Evolutionary conservation across 2,113 vertebrate species (phyloP), one percentile per base, ranked within the genome.

Genomic region (Oreochromis aureus): DNA sequence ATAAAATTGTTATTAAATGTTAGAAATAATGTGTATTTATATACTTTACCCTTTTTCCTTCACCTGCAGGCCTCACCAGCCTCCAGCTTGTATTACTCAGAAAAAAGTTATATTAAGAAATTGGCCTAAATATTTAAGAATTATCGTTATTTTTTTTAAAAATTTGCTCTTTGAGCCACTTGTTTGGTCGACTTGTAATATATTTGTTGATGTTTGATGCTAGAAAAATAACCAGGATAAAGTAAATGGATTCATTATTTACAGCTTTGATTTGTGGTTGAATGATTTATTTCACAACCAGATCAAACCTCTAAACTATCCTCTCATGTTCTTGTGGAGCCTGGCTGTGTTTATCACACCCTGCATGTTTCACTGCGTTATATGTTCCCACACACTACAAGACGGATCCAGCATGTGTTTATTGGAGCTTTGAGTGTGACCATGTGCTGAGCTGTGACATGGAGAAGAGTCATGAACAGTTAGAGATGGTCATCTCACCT

Each of bases 201-300:
- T 6, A 61, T 0, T 61, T 61, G 27, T 32, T 59, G 27, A 59
- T 59, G 15, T 32, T 32, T 59, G 56, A 59, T 59, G 27, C 27
- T 59, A 32, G 56, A 59, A 59, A 16, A 59, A 59, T 59, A 32
- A 59, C 27, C 15, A 61, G 58, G 27, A 61, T 32, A 59, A 2
- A 59, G 2, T 0, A 55, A 22, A 18, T 2, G 27, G 58, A 0
- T 61, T 61, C 3, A 3, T 61, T 32, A 6, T 61, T 61, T 32
- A 18, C 58, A 61, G 56, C 27, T 59, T 59, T 59, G 56, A 59
- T 61, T 18, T 61, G 15, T 61, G 58, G 0, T 61, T 61, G 58
- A 61, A 61, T 61, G 3, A 2, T 10, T 18, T 61, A 61, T 61
- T 61, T 61, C 58, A 32, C 58, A 61, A 61, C 5, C 58, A 61